Evolutionary conservation across 2,888 invertebrate genomes (phyloP).

Genomic region (Epicampocera succincta): DNA sequence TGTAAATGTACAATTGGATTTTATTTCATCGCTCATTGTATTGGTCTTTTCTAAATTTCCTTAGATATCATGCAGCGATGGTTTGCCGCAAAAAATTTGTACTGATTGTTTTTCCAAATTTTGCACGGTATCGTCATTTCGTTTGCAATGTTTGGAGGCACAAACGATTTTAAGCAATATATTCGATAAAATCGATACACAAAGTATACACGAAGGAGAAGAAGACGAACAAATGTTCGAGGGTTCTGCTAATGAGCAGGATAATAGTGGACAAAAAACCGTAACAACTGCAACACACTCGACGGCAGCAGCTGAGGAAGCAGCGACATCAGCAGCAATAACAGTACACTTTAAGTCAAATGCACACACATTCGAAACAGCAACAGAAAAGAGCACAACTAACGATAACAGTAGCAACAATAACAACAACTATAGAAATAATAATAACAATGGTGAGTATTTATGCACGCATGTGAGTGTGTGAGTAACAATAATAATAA

Average conservation of each 20-base stretch:
- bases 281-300: conserved; percentile 43
- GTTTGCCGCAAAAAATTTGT: conserved; percentile 78
- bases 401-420: conserved; percentile 30
- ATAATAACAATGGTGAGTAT: conserved; percentile 55
- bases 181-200: conserved; percentile 78
- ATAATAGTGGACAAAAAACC: conserved; percentile 57
- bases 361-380: conserved; percentile 44
- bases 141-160: conserved; percentile 76
- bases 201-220: conserved; percentile 72
- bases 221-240: conserved; percentile 71
- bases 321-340: conserved; percentile 11
- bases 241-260: conserved; percentile 65
- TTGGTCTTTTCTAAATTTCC: background rate
- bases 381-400: conserved; percentile 45
- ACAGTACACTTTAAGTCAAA: conserved; percentile 28
- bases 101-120: conserved; percentile 78
- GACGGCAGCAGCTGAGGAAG: background rate
- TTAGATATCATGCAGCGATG: conserved; percentile 77
- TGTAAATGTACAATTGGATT: background rate
- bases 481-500: conserved; percentile 16
- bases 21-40: background rate
- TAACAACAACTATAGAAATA: conserved; percentile 25
- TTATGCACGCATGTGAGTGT: background rate
- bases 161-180: conserved; percentile 76
- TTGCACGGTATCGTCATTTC: conserved; percentile 76